Percentiles rank a stretch among this genome's conserved stretches.
Evolutionary conservation across 2,888 invertebrate genomes (phyloP).

Genomic region (Tortricodes alternella): DNA sequence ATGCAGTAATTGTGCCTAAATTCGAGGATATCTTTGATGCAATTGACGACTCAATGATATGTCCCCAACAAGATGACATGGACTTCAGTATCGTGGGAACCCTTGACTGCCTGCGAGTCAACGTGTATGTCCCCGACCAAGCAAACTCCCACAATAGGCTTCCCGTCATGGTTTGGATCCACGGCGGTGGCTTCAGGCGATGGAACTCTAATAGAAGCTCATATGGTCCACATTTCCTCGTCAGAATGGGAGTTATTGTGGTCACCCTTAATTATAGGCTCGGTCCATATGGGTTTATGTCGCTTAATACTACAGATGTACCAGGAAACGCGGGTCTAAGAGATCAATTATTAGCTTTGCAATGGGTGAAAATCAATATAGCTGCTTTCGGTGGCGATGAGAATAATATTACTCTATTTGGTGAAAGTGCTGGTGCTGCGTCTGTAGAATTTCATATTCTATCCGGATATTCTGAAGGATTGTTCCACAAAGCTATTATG

Average conservation of each 20-base stretch:
- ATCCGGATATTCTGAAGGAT: conserved; percentile 26
- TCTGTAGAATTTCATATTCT: conserved; percentile 31
- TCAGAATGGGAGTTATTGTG: conserved; percentile 29
- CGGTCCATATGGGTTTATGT: conserved; percentile 32
- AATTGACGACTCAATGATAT: conserved; percentile 25
- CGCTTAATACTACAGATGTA: conserved; percentile 28
- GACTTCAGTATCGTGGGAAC: conserved; percentile 19
- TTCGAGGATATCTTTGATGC: conserved; percentile 23
- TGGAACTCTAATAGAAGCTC: conserved; percentile 21
- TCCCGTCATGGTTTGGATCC: conserved; percentile 34
- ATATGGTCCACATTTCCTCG: conserved; percentile 32
- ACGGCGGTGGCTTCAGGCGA: conserved; percentile 31
- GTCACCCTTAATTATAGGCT: conserved; percentile 34
- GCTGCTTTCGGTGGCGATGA: conserved; percentile 31
- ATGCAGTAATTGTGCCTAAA: neutral
- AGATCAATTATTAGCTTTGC: conserved; percentile 30
- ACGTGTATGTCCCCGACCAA: conserved; percentile 29
- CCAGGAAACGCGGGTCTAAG: conserved; percentile 33
- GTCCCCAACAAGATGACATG: conserved; percentile 30
- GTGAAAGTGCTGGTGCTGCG: conserved; percentile 32
- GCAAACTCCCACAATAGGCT: conserved; percentile 22
- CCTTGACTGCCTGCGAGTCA: conserved; percentile 32
- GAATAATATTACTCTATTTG: conserved; percentile 31
- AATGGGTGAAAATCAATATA: conserved; percentile 33
- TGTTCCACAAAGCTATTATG: conserved; percentile 35